Conservation (phyloP, 2,888 invertebrate species). For the Dicyrtoma fusca region DNA sequence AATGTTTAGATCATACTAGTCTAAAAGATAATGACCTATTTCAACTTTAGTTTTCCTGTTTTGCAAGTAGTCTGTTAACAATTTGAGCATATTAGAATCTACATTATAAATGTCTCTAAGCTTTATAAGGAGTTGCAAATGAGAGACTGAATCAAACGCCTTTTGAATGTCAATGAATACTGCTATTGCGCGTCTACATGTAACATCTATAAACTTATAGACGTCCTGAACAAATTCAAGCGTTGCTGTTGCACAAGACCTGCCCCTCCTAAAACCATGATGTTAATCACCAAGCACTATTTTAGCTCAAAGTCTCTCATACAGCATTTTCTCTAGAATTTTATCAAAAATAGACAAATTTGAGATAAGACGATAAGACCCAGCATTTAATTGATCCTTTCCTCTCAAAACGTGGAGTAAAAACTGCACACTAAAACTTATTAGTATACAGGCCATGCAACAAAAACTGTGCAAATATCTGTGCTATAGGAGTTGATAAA, state of each 20-base stretch:
- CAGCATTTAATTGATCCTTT: slow-evolving; percentile 40
- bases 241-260: slow-evolving; percentile 51
- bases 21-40: slow-evolving; percentile 2
- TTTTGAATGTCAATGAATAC: slow-evolving; percentile 50
- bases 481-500: background rate
- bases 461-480: slow-evolving; percentile 25
- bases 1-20: slow-evolving; percentile 5
- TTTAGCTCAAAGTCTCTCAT: slow-evolving; percentile 18
- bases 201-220: slow-evolving; percentile 41
- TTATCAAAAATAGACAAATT: slow-evolving; percentile 43
- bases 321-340: slow-evolving; percentile 47
- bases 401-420: slow-evolving; percentile 38
- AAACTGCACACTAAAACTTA: slow-evolving; percentile 32
- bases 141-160: slow-evolving; percentile 54
- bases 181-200: slow-evolving; percentile 33
- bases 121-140: slow-evolving; percentile 47
- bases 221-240: slow-evolving; percentile 43
- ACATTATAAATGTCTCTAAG: slow-evolving; percentile 38
- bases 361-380: slow-evolving; percentile 49
- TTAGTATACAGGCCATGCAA: background rate
- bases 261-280: slow-evolving; percentile 49
- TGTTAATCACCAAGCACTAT: slow-evolving; percentile 35
- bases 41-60: slow-evolving; percentile 15
- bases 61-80: slow-evolving; percentile 18
- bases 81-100: slow-evolving; percentile 20